phyloP scores from a whole-genome alignment of 2,797 vertebrate species.

The Xerus rutilus region DNA sequence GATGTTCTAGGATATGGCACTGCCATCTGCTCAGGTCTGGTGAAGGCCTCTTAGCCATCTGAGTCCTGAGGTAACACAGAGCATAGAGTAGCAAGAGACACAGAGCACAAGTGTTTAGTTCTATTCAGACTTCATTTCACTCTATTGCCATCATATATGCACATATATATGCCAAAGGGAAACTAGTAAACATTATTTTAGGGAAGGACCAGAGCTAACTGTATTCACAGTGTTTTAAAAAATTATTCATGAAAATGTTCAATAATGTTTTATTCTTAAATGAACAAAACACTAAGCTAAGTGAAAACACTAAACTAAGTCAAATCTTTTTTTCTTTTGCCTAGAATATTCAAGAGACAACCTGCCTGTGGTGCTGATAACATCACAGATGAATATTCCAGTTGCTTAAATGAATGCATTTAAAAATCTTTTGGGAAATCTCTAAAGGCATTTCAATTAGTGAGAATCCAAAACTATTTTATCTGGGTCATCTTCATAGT shows the following conservation, averaged over 20 bases:
- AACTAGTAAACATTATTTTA: not conserved
- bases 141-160: not conserved
- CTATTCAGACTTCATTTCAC: not conserved
- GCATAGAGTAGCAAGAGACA: too few species aligned
- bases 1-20: not conserved
- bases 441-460: not conserved
- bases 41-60: not conserved
- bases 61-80: not conserved
- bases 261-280: slow-evolving; percentile 6
- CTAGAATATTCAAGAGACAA: slow-evolving; percentile 16
- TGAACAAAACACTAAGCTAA: slow-evolving; percentile 44
- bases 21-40: not conserved
- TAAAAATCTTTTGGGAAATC: not conserved
- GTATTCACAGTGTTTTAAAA: not conserved
- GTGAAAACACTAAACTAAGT: not conserved
- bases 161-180: not conserved
- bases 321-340: slow-evolving; percentile 42
- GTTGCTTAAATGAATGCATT: slow-evolving; percentile 43
- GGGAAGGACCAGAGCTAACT: not conserved
- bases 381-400: slow-evolving; percentile 67
- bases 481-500: not conserved
- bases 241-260: slow-evolving; percentile 65
- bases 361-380: slow-evolving; percentile 43
- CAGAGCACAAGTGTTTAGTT: too few species aligned
- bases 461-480: not conserved